These are phyloP conservation scores for Physocephala rufipes DNA, from an alignment of 2,888 invertebrate genomes.

Conservation along the genomic window DNA sequence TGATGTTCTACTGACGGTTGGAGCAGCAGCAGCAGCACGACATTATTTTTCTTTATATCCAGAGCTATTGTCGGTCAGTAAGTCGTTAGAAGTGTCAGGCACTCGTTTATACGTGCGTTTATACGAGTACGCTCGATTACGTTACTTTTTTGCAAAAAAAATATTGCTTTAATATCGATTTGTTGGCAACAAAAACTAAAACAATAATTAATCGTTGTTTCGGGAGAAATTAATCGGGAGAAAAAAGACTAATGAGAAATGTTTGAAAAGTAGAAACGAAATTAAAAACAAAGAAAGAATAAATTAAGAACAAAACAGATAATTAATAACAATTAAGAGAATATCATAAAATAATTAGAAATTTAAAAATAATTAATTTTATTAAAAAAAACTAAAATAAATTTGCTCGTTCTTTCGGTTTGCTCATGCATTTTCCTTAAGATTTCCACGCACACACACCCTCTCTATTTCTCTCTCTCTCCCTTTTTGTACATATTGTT, in stretches of 20 bases:
- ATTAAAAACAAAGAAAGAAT: background rate
- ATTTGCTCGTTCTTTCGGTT: background rate
- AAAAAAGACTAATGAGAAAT: background rate
- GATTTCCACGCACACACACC: background rate
- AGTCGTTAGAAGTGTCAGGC: background rate
- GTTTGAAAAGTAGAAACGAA: background rate
- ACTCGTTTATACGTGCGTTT: no score
- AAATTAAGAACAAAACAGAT: background rate
- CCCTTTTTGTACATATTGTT: background rate
- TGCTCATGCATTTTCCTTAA: no score
- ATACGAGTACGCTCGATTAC: conserved; percentile 9
- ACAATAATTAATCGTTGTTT: no score
- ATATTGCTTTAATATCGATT: background rate
- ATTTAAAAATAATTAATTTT: no score
- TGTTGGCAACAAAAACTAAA: background rate
- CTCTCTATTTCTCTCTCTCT: background rate
- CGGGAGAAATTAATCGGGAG: background rate
- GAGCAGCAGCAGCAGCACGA: conserved; percentile 46
- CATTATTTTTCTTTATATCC: conserved; percentile 31
- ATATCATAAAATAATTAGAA: no score
- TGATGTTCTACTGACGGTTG: conserved; percentile 61
- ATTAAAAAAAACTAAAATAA: conserved; percentile 25
- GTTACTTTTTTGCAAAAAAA: conserved; percentile 15
- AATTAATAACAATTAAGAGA: no score
- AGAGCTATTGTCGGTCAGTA: background rate